Evolutionary conservation across 2,113 vertebrate species (phyloP), one percentile per base, ranked within the genome.

Genomic region (Myiozetetes cayanensis): DNA sequence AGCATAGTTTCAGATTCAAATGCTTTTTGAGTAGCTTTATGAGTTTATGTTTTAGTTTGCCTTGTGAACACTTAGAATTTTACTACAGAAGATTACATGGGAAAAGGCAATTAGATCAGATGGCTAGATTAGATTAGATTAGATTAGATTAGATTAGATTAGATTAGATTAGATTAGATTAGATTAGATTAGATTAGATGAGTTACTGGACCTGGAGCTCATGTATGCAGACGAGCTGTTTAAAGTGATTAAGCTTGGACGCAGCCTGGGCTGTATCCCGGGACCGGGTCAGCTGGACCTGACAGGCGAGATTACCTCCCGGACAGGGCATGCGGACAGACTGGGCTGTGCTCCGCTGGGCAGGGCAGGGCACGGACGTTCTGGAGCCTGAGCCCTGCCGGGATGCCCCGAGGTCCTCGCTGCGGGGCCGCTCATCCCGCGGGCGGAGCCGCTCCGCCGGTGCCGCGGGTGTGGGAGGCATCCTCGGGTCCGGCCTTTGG

Each of bases 341-440:
- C 6, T 12, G 50, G 50, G 58, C 24, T 22, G 50, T 31, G 25
- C 8, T 47, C 23, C 20, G 17, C 52, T 31, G 17, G 13, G 21
- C 67, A 37, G 35, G 70, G 31, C 31, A 21, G 25, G 37, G 37
- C 21, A 11, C 35, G 31, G 33, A 23, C 14, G 24, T 9, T 30
- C 10, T 12, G 6, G n/a, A n/a, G 47, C 8, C 47, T 2, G 1
- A 8, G 4, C 2, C 41, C 10, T 3, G 14, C 12, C 25, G 14
- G 56, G 56, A 24, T 59, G 12, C 17, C 9, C 5, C 12, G 50
- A 10, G 21, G 21, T n/a, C n/a, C 39, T 62, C 37, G 37, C 25
- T 35, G 23, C 3, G 23, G 15, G 23, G 15, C 31, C 8, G 4
- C 35, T 68, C 33, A 3, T 7, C 12, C 11, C 12, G 10, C 35